A percentile compares a stretch with the other conserved stretches of the same genome.
These are phyloP conservation scores for Troilus luridus DNA, from an alignment of 2,888 invertebrate genomes.

Conservation along the genomic window DNA sequence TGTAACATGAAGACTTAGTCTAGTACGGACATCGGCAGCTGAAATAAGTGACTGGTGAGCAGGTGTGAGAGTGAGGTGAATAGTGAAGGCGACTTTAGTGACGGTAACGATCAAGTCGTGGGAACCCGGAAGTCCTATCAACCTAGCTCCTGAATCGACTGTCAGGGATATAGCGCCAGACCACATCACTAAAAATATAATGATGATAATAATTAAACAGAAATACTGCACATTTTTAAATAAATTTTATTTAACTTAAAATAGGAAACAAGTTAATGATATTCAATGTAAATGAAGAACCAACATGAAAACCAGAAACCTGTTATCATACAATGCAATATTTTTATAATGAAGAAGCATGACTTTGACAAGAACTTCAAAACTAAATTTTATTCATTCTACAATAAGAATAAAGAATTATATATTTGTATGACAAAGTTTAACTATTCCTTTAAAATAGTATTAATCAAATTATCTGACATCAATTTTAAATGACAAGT, in stretches of 20 bases:
- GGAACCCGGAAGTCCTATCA: constrained; percentile 66
- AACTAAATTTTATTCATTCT: neutral
- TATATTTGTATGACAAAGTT: neutral
- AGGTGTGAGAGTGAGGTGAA: constrained; percentile 72
- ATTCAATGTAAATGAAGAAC: neutral
- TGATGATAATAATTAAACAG: neutral
- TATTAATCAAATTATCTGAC: too few species aligned
- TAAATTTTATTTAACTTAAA: neutral
- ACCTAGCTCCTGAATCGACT: constrained; percentile 65
- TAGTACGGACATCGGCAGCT: constrained; percentile 83
- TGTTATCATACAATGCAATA: too few species aligned
- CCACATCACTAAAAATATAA: constrained; percentile 62
- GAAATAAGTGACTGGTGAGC: constrained; percentile 83
- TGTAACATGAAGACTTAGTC: constrained; percentile 70
- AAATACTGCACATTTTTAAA: neutral
- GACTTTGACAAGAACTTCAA: too few species aligned
- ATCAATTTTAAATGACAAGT: too few species aligned
- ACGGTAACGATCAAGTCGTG: constrained; percentile 70
- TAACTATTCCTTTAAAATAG: too few species aligned
- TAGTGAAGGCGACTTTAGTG: constrained; percentile 72
- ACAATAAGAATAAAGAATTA: neutral
- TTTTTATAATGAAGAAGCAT: neutral
- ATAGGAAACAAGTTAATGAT: neutral
- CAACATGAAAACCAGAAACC: neutral
- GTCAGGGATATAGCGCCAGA: constrained; percentile 64